Conservation (phyloP, 2,113 vertebrate genomes). For the Penelope pileata region DNA sequence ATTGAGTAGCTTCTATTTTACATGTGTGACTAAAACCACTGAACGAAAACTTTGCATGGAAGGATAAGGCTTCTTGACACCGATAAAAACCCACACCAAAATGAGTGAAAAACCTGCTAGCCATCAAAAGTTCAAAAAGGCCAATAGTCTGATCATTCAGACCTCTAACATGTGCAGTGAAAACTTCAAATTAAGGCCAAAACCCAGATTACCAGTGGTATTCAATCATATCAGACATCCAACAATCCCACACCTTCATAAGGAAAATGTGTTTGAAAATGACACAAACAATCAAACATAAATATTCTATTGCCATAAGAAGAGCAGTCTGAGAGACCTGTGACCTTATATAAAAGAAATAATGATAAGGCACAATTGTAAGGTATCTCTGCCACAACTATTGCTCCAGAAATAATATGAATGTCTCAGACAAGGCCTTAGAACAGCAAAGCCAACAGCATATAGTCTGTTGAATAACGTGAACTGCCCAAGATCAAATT, state of each 20-base stretch:
- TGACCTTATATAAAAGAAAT: not conserved
- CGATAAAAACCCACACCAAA: not conserved
- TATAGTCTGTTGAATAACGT: not conserved
- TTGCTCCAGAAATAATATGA: not conserved
- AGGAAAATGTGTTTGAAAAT: not conserved
- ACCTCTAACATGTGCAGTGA: not conserved
- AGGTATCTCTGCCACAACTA: not conserved
- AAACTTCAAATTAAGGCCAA: not conserved
- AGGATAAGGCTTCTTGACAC: not conserved
- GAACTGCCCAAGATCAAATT: not conserved
- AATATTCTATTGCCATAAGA: not conserved
- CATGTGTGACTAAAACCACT: not conserved
- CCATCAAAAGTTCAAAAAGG: not conserved
- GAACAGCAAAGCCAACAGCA: not conserved
- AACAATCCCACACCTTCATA: not conserved
- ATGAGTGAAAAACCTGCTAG: not conserved
- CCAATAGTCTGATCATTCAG: not conserved
- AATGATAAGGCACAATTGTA: not conserved
- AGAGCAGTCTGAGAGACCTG: not conserved
- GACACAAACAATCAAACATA: rapidly evolving
- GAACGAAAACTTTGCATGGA: not conserved
- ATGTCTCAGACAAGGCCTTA: not conserved
- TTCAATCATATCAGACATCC: not conserved
- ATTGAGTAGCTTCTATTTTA: not conserved
- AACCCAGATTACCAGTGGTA: not conserved